Conservation (phyloP, 1,140 invertebrate species). For the Drosophila sproati region DNA sequence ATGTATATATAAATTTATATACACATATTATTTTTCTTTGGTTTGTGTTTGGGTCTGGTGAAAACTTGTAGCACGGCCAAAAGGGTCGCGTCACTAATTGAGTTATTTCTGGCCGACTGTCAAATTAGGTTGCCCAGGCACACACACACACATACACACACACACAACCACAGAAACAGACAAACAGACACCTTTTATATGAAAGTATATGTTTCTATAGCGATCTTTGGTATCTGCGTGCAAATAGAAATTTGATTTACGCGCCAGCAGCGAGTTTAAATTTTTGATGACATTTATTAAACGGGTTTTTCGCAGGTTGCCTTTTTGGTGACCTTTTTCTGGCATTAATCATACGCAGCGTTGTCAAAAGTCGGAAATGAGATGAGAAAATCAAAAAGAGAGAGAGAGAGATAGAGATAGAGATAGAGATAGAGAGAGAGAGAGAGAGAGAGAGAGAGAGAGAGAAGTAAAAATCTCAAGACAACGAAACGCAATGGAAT, state of each 20-base stretch:
- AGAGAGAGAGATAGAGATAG: too few species aligned
- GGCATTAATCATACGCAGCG: conserved; percentile 75
- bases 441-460: neutral
- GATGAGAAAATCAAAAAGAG: neutral
- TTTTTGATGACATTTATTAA: conserved; percentile 81
- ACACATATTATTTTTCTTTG: neutral
- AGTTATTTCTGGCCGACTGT: conserved; percentile 77
- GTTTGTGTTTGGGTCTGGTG: conserved; percentile 11
- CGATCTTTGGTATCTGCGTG: conserved; percentile 11
- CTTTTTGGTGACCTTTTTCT: conserved; percentile 21
- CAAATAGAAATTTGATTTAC: conserved; percentile 68
- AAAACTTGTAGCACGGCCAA: conserved; percentile 9
- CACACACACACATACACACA: conserved; percentile 24
- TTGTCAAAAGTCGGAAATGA: conserved; percentile 66
- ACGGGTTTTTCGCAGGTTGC: conserved; percentile 35
- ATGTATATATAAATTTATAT: neutral
- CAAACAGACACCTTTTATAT: conserved; percentile 8
- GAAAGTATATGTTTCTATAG: conserved; percentile 11
- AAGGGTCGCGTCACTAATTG: conserved; percentile 67
- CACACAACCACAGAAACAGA: too few species aligned
- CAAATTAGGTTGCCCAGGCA: conserved; percentile 68
- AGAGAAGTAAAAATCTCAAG: conserved; percentile 14
- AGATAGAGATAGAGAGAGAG: too few species aligned
- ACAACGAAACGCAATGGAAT: conserved; percentile 63
- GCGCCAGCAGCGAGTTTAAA: conserved; percentile 63